A percentile compares a stretch with the other conserved stretches of the same genome.
phyloP scores from a whole-genome alignment of 2,888 invertebrate genomes.

The Netelia virgata region DNA sequence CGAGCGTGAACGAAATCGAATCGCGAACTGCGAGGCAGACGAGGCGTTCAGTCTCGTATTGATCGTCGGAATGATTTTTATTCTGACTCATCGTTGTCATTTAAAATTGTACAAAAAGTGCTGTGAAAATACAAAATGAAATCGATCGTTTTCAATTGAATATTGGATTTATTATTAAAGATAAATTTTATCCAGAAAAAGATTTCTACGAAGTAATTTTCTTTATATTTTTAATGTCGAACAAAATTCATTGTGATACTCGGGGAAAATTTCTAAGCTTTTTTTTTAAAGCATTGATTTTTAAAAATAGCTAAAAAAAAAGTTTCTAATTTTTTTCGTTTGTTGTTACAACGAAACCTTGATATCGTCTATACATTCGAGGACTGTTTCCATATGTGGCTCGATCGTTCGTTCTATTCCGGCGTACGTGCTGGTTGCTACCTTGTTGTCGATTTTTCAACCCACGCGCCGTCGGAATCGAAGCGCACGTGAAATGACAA shows the following conservation, averaged over 20 bases:
- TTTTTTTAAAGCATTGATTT: not conserved
- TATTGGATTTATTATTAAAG: too few relatives aligned
- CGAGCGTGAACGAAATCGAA: constrained; percentile 47
- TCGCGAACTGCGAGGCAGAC: constrained; percentile 20
- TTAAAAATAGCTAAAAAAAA: not conserved
- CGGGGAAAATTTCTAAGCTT: too few relatives aligned
- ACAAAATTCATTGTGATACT: too few relatives aligned
- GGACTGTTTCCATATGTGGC: constrained; percentile 60
- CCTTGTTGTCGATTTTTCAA: constrained; percentile 43
- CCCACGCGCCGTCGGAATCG: constrained; percentile 52
- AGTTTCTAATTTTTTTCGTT: not conserved
- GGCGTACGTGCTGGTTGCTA: constrained; percentile 5
- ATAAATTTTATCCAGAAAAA: too few relatives aligned
- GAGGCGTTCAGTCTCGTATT: constrained; percentile 62
- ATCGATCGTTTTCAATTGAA: too few relatives aligned
- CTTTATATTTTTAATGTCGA: too few relatives aligned
- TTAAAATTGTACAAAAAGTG: not conserved
- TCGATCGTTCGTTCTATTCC: constrained; percentile 36
- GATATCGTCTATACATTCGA: constrained; percentile 54
- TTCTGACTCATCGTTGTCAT: not conserved
- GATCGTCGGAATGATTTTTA: constrained; percentile 54
- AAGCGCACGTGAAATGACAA: constrained; percentile 11
- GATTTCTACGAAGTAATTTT: too few relatives aligned
- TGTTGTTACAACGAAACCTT: constrained; percentile 23
- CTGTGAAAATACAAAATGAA: too few relatives aligned